These are phyloP conservation scores for Pipistrellus nathusii DNA, from an alignment of 2,797 vertebrate genomes.

Conservation along the genomic window DNA sequence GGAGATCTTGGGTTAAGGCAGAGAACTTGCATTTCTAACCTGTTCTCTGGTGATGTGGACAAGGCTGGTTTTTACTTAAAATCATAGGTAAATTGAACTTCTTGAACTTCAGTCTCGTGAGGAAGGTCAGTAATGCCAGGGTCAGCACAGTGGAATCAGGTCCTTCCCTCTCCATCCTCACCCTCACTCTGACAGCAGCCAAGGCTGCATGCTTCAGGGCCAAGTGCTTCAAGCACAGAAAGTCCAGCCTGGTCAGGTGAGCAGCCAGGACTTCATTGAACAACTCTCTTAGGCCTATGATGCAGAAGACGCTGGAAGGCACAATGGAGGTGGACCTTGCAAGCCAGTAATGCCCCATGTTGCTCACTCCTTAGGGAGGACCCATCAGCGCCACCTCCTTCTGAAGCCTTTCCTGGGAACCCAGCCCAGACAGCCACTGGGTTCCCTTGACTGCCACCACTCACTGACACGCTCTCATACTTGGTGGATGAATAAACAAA, in stretches of 20 bases:
- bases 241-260: accelerated
- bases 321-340: neutral
- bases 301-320: neutral
- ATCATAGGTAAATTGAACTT: neutral
- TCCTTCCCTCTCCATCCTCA: neutral
- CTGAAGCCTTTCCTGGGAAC: neutral
- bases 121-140: neutral
- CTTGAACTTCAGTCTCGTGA: neutral
- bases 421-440: neutral
- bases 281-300: accelerated
- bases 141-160: neutral
- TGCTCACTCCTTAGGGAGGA: neutral
- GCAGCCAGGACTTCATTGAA: neutral
- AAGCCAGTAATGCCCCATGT: no score
- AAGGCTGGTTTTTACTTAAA: neutral
- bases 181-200: no score
- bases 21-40: neutral
- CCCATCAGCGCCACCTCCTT: neutral
- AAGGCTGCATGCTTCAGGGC: no score
- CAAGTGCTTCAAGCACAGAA: no score
- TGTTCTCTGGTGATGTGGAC: neutral
- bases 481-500: neutral
- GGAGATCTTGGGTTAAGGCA: neutral
- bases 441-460: neutral
- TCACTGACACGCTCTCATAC: no score